These are phyloP conservation scores for Dermatemys mawii DNA, from an alignment of 2,113 vertebrate genomes.

Conservation along the genomic window DNA sequence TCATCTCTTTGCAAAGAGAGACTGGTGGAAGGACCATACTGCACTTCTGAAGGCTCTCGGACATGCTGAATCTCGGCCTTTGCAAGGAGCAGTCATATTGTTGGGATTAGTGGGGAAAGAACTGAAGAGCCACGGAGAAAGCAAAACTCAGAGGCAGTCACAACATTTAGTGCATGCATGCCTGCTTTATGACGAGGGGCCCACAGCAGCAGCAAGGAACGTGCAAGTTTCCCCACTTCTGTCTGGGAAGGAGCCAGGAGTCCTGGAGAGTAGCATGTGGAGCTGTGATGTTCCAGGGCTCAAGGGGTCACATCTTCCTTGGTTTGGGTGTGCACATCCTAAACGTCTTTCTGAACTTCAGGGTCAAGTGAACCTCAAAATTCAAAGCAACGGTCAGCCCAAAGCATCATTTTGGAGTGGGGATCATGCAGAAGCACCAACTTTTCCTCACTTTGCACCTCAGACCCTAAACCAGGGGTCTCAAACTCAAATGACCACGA, in stretches of 20 bases:
- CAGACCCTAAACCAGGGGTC: background rate
- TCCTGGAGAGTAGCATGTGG: background rate
- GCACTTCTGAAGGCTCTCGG: background rate
- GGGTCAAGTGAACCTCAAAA: background rate
- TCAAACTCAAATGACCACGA: no score
- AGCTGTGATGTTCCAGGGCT: background rate
- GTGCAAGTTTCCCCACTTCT: background rate
- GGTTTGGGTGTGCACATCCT: background rate
- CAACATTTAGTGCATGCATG: background rate
- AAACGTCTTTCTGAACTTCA: background rate
- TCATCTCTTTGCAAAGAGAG: conserved; percentile 39
- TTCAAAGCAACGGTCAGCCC: background rate
- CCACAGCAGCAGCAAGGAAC: background rate
- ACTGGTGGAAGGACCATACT: conserved; percentile 17
- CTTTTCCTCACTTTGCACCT: background rate
- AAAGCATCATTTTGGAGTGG: background rate
- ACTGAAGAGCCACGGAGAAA: background rate
- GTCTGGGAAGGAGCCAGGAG: background rate
- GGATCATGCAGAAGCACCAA: background rate
- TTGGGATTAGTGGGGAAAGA: background rate
- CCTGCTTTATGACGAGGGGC: background rate
- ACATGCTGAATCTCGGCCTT: background rate
- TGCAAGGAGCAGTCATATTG: background rate
- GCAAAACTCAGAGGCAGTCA: background rate
- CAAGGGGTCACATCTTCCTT: background rate